phyloP scores from a whole-genome alignment of 1,140 invertebrate genomes.

The Bombus waltoni region DNA sequence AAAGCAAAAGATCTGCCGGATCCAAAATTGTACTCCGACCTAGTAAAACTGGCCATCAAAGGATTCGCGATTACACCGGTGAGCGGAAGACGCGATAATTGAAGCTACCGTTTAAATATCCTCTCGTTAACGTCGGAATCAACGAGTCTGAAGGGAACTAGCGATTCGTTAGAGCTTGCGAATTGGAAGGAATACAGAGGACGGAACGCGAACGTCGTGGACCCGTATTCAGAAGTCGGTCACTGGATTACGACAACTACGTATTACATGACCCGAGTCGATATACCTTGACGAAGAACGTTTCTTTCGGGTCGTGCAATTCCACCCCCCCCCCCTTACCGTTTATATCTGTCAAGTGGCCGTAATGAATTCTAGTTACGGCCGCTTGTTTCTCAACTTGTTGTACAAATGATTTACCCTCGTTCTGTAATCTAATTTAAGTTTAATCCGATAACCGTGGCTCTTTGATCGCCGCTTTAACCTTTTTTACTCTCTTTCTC shows the following conservation, averaged over 20 bases:
- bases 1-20: conserved; percentile 26
- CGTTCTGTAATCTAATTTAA: conserved; percentile 45
- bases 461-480: conserved; percentile 33
- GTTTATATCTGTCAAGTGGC: conserved; percentile 38
- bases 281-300: background rate
- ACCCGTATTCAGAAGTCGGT: conserved; percentile 31
- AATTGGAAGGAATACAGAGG: background rate
- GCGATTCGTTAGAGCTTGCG: conserved; percentile 6
- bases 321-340: background rate
- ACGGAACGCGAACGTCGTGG: background rate
- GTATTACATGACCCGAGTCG: conserved; percentile 5
- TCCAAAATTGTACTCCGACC: conserved; percentile 43
- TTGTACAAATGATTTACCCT: conserved; percentile 38
- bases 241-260: conserved; percentile 10
- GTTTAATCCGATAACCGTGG: conserved; percentile 24
- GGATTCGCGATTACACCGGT: conserved; percentile 12
- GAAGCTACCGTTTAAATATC: conserved; percentile 28
- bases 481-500: background rate
- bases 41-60: conserved; percentile 41
- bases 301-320: conserved; percentile 18
- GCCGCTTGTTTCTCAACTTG: conserved; percentile 35
- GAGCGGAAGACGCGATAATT: conserved; percentile 38
- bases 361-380: conserved; percentile 42
- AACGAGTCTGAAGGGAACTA: background rate
- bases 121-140: background rate